phyloP scores from a whole-genome alignment of 1,140 invertebrate species.

The Holotrichia oblita region DNA sequence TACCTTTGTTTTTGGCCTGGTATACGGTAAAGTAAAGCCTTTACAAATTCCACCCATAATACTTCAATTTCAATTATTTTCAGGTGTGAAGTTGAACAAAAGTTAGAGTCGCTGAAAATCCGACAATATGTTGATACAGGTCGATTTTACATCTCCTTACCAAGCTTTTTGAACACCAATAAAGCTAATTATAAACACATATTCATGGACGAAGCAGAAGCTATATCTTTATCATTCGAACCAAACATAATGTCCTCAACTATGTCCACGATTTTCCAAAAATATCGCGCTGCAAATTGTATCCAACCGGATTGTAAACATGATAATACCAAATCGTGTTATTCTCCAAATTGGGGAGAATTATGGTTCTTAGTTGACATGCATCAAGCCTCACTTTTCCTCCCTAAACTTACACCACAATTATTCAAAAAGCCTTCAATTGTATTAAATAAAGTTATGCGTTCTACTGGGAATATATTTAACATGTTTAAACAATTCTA shows the following conservation, averaged over 20 bases:
- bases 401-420: conserved; percentile 58
- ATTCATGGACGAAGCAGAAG: conserved; percentile 61
- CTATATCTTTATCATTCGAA: conserved; percentile 57
- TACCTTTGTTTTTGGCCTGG: conserved; percentile 61
- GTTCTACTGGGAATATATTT: conserved; percentile 58
- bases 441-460: conserved; percentile 57
- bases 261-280: conserved; percentile 50
- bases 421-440: conserved; percentile 57
- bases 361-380: conserved; percentile 61
- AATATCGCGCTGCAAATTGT: conserved; percentile 54
- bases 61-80: conserved; percentile 2
- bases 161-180: conserved; percentile 55
- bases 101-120: conserved; percentile 56
- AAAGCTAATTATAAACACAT: conserved; percentile 58
- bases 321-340: neutral
- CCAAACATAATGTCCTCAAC: conserved; percentile 56
- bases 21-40: conserved; percentile 53
- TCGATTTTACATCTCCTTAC: conserved; percentile 56
- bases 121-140: conserved; percentile 57
- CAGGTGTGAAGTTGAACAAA: conserved; percentile 55
- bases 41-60: neutral
- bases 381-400: conserved; percentile 60
- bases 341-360: conserved; percentile 51
- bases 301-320: conserved; percentile 41
- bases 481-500: conserved; percentile 58